Base-by-base conservation (phyloP, 2,113 vertebrate genomes). In the Tringa solitaria region DNA sequence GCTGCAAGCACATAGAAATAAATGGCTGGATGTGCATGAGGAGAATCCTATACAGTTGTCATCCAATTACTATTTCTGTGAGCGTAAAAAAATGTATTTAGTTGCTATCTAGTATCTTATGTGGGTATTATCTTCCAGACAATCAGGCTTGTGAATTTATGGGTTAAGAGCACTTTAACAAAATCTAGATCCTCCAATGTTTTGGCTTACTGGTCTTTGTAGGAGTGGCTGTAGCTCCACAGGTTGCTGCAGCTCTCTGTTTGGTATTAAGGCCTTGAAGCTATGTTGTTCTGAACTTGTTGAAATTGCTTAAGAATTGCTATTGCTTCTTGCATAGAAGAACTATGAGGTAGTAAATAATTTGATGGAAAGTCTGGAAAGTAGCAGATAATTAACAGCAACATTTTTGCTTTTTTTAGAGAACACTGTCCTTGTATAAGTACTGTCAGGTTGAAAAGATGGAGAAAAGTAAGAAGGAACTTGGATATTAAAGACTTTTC, bases 331-430 rank as follows among this genome's bases (percentile, higher is more conserved):
- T n/a, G n/a, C n/a, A n/a, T n/a, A n/a, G 50, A 69, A 70, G 70
- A 91, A n/a, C n/a, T 80, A 54, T 35, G 33, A 69, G 68, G n/a
- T 53, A 82, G 33, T 59, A 88, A 96, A 93, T 75, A 81, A 93
- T 69, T 73, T 94, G 28, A 69, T 78, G 35, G 23, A 79, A 77
- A 67, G 23, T 46, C 23, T 27, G 32, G 48, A 90, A 22, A 65
- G 12, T 12, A 21, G 10, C 86, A 21, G 88, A 60, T 78, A 86
- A 88, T 45, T 84, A 74, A 37, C 30, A 83, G 12, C 14, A 56
- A 39, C 4, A 5, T 63, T 88, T 85, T 70, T 39, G 6, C 21
- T 35, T 60, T 68, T 53, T 57, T 57, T 39, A 35, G 19, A 50
- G 18, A 28, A 39, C 14, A 19, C 7, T 57, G 7, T 43, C n/a